Evolutionary conservation across 2,113 vertebrate species (phyloP), one percentile per base, ranked within the genome.

Genomic region (Gobius niger): DNA sequence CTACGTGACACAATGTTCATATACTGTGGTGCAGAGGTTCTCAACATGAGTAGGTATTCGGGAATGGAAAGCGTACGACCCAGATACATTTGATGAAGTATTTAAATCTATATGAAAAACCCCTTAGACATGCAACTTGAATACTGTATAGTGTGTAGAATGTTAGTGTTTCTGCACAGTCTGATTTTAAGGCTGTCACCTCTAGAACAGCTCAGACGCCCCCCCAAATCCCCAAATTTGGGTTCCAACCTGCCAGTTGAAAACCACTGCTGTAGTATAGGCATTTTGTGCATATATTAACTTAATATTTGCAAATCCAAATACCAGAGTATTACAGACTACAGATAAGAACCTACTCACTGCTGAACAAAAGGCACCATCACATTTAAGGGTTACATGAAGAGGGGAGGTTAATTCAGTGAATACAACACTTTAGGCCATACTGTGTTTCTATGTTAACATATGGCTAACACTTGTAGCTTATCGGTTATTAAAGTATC

Each of bases 331-430:
- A 9, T 8, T 19, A 52, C 16, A 34, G 3, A 34, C 24, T 34
- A 34, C 24, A 34, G 3, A 34, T 34, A 34, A 34, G 24, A 34
- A 34, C 73, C 69, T 13, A 67, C 47, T 72, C 16, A 44, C 0
- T 18, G 46, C 5, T 57, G 51, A 63, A 67, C 74, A 52, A 8
- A 52, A 6, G 3, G 63, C 44, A 66, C 40, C 52, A 51, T 54
- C 66, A 73, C 19, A 74, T 78, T 65, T 52, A 13, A 69, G 41
- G 40, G 60, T 72, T 78, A 79, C 70, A 82, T 63, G 63, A 7
- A 57, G 16, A 82, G 62, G 24, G 68, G 66, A 15, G 42, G 47
- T 77, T 76, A 70, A 75, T 15, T 76, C 52, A 72, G 67, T 72
- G 59, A 41, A 14, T 47, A 56, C 44, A 67, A 40, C 57, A 57